Conservation (phyloP, 2,113 vertebrate species). For the Tringa solitaria region DNA sequence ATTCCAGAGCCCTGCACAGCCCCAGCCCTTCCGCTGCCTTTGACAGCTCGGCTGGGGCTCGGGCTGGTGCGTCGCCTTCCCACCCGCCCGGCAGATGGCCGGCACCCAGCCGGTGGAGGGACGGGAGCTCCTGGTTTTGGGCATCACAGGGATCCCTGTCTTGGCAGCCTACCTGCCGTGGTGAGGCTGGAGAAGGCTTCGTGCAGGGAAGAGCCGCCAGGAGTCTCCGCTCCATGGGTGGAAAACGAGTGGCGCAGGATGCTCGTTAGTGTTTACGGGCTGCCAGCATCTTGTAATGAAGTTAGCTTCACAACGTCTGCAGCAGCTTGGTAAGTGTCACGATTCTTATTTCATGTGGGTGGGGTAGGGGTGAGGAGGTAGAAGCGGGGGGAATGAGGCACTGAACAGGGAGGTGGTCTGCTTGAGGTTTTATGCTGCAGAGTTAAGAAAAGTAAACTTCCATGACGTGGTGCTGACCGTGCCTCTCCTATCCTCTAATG, state of each 20-base stretch:
- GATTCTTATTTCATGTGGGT: neutral
- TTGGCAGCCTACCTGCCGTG: neutral
- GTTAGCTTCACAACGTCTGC: neutral
- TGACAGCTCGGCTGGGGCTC: constrained; percentile 22
- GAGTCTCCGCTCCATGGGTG: neutral
- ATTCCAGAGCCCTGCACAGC: constrained; percentile 40
- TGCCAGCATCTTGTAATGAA: neutral
- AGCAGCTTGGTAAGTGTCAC: neutral
- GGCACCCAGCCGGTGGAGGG: neutral
- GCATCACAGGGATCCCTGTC: neutral
- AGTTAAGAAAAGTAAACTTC: neutral
- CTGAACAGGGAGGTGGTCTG: neutral
- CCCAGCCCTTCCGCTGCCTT: constrained; percentile 58
- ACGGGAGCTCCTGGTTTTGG: neutral
- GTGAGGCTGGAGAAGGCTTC: neutral
- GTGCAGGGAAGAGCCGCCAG: neutral
- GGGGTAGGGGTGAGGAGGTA: neutral
- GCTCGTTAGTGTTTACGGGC: neutral
- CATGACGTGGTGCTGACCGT: neutral
- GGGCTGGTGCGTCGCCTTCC: neutral
- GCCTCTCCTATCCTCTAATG: neutral
- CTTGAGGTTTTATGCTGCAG: neutral
- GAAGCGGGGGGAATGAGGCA: neutral
- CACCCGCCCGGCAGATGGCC: neutral
- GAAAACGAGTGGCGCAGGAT: neutral